Base-by-base conservation (phyloP, 2,888 invertebrate species). In the Acholoe squamosa region DNA sequence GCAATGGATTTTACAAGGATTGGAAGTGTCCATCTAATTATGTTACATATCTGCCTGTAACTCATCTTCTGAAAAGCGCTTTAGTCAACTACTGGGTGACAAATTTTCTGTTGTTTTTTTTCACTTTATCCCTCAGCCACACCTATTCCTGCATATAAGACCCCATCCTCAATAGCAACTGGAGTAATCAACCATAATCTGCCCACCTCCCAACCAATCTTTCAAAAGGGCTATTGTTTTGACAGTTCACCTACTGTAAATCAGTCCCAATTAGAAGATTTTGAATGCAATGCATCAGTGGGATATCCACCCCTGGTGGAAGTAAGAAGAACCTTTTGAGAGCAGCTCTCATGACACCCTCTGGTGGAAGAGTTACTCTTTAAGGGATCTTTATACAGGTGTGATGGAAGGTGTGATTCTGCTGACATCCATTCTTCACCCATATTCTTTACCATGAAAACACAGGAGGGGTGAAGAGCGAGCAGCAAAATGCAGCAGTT, bases 141-240 rank as follows among this genome's bases (percentile, higher is more conserved):
- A n/a, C n/a, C n/a, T n/a, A n/a, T n/a, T n/a, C n/a, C n/a, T n/a
- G n/a, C n/a, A n/a, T n/a, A n/a, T n/a, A 43, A 43, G 43, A 43
- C 43, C 10, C 43, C 43, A 43, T n/a, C n/a, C 61, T 61, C 3
- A 3, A 19, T 61, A 19, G 61, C n/a, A 19, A 12, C 7, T n/a
- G 28, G 33, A 19, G 80, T 34, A 80, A 80, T 80, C 34, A 80
- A 16, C 43, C 5, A 22, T 80, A 34, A 34, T 43, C 43, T 22
- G 28, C 33, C 7, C 14, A 43, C 80, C 80, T 43, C 33, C 14
- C 33, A 43, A 33, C 80, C 22, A 10, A 80, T 80, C 80, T 43
- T 34, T 80, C 34, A 80, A 43, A 5, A 14, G 43, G 31, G 80
- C 34, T 34, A 80, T 80, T 80, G 80, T 80, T 80, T 80, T 80